A percentile compares a stretch with the other conserved stretches of the same genome.
Conservation (phyloP, 2,797 vertebrate species). For the Perodicticus potto region DNA sequence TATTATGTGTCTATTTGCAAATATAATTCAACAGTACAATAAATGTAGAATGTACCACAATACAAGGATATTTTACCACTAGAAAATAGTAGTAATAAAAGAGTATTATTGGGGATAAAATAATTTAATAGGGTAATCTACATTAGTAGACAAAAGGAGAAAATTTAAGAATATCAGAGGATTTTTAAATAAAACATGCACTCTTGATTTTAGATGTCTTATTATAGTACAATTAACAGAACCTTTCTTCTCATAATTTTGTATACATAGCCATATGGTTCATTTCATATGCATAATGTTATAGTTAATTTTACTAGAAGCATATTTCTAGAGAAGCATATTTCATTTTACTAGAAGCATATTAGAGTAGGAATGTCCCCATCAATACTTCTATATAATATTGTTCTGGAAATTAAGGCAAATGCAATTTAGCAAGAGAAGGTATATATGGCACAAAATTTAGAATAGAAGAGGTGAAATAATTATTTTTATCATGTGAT, state of each 20-base stretch:
- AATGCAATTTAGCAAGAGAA: not conserved
- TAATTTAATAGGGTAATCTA: constrained; percentile 38
- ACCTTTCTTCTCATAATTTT: not conserved
- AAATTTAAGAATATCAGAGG: constrained; percentile 3
- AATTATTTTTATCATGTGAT: constrained; percentile 15
- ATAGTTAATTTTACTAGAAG: not conserved
- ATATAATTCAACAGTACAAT: not conserved
- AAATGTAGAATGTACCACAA: not conserved
- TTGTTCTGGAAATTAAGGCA: not conserved
- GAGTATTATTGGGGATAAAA: too few relatives aligned
- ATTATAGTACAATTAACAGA: constrained; percentile 29
- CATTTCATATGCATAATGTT: not conserved
- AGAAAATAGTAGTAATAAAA: not conserved
- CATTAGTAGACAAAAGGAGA: constrained; percentile 5
- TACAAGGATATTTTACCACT: not conserved
- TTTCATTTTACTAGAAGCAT: constrained; percentile 32
- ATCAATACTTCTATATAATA: not conserved
- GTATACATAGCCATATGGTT: not conserved
- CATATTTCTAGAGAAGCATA: not conserved
- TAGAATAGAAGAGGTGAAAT: not conserved
- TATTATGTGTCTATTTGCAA: not conserved
- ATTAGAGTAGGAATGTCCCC: not conserved
- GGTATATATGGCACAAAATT: not conserved
- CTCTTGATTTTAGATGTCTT: not conserved
- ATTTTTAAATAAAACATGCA: not conserved